Evolutionary conservation across 2,113 vertebrate species (phyloP).

Genomic region (Odontophorus gujanensis): DNA sequence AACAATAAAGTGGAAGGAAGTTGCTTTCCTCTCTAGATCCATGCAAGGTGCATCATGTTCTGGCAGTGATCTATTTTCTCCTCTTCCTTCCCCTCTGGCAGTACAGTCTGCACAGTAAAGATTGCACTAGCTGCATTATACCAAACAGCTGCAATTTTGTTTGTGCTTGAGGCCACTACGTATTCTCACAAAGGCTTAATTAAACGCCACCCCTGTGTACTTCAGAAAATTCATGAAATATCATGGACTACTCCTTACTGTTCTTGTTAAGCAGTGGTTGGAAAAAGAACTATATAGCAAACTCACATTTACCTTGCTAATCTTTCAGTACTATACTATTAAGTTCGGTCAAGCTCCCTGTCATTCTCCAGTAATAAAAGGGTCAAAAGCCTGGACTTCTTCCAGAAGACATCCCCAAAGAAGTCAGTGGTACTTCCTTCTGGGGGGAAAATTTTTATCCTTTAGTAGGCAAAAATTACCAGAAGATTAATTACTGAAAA

Average conservation of each 20-base stretch:
- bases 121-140: neutral
- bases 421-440: neutral
- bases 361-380: neutral
- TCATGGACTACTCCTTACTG: neutral
- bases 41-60: neutral
- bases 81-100: neutral
- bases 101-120: neutral
- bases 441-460: neutral
- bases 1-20: neutral
- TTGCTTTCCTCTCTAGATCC: neutral
- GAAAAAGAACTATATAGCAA: neutral
- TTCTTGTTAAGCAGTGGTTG: neutral
- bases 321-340: neutral
- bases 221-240: neutral
- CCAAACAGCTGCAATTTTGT: slow-evolving; percentile 42
- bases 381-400: neutral
- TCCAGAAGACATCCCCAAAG: neutral
- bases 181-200: slow-evolving; percentile 14
- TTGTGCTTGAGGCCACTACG: slow-evolving; percentile 50
- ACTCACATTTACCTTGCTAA: neutral
- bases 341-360: neutral
- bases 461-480: neutral
- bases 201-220: slow-evolving; percentile 11
- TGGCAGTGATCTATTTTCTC: neutral
- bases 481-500: slow-evolving; percentile 31